Evolutionary conservation across 2,888 invertebrate genomes (phyloP).

Genomic region (Celastrina argiolus): DNA sequence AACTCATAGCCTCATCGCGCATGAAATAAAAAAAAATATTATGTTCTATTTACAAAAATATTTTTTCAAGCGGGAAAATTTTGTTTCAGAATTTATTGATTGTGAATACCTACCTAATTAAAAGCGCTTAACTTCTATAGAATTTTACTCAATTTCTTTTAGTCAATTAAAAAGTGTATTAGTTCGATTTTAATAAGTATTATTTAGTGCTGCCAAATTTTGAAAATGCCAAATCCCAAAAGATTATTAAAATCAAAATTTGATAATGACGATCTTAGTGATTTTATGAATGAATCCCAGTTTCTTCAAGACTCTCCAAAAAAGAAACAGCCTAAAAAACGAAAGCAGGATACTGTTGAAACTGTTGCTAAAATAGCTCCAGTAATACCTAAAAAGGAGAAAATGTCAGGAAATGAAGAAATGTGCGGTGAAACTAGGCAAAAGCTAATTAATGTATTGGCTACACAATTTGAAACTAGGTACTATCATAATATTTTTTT

Average conservation of each 20-base stretch:
- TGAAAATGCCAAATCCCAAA: constrained; percentile 48
- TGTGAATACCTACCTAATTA: neutral
- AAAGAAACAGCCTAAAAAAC: constrained; percentile 47
- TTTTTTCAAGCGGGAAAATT: neutral
- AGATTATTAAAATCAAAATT: constrained; percentile 50
- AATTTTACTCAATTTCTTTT: too few relatives aligned
- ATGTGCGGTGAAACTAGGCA: constrained; percentile 49
- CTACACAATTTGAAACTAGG: constrained; percentile 54
- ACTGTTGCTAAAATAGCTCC: constrained; percentile 44
- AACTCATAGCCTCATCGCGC: neutral
- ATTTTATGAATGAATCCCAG: constrained; percentile 31
- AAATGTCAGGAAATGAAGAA: constrained; percentile 43
- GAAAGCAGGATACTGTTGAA: constrained; percentile 41
- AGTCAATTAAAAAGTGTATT: too few relatives aligned
- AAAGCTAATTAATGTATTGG: constrained; percentile 55
- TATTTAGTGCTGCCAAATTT: too few relatives aligned
- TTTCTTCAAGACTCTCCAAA: constrained; percentile 47
- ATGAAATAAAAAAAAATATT: neutral
- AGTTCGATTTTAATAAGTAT: too few relatives aligned
- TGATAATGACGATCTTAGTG: constrained; percentile 47
- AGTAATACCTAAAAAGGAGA: constrained; percentile 49
- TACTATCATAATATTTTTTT: constrained; percentile 30
- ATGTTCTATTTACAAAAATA: neutral
- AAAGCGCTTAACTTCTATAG: neutral
- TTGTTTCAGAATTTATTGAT: neutral